Evolutionary conservation across 2,888 invertebrate genomes (phyloP).

Genomic region (Seladonia tumulorum): DNA sequence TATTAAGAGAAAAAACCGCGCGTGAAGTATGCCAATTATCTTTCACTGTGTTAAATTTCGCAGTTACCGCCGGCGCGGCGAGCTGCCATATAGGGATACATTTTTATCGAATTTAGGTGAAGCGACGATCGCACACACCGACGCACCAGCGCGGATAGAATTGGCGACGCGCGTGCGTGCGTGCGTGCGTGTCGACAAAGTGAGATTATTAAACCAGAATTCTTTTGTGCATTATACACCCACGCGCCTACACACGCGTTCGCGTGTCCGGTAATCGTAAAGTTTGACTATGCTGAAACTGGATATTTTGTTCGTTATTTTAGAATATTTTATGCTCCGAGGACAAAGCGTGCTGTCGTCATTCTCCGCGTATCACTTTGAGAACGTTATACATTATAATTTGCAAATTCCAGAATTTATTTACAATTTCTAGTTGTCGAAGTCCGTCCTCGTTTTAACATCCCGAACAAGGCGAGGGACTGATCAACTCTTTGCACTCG

Average conservation of each 20-base stretch:
- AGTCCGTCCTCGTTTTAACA: not conserved
- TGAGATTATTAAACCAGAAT: not conserved
- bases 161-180: not conserved
- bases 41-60: not conserved
- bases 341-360: not conserved
- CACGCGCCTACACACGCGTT: not conserved
- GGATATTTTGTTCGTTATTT: not conserved
- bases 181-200: not conserved
- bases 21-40: not conserved
- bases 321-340: not conserved
- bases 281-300: not conserved
- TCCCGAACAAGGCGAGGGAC: constrained; percentile 31
- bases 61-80: not conserved
- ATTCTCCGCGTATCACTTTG: not conserved
- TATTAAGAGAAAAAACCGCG: constrained; percentile 7
- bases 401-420: not conserved
- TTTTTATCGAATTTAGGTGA: constrained; percentile 10
- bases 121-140: not conserved
- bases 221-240: not conserved
- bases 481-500: too few relatives aligned
- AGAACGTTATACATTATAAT: not conserved
- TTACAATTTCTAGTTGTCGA: not conserved
- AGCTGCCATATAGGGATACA: not conserved
- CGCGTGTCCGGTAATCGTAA: not conserved
- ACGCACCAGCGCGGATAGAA: not conserved